These are phyloP conservation scores for Caenorhabditis sinica DNA, from an alignment of 2,888 invertebrate species.

Conservation along the genomic window DNA sequence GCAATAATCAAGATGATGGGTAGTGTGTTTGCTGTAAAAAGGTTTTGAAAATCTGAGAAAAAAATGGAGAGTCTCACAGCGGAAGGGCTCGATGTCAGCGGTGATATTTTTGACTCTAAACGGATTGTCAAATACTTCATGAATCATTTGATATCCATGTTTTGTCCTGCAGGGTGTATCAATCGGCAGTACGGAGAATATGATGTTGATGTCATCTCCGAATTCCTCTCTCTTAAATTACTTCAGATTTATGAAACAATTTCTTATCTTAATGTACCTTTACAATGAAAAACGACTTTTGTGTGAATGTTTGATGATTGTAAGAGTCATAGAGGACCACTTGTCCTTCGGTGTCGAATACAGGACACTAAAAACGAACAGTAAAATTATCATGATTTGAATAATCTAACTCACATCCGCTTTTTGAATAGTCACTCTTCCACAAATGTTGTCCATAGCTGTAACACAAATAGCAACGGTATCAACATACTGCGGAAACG, in stretches of 20 bases:
- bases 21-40: too few species aligned
- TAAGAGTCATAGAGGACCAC: slow-evolving; percentile 1
- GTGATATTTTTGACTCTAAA: neutral
- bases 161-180: neutral
- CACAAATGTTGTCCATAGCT: neutral
- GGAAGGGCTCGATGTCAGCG: neutral
- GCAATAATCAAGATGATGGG: too few species aligned
- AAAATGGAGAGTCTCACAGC: neutral
- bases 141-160: neutral
- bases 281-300: slow-evolving; percentile 4
- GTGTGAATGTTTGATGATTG: slow-evolving; percentile 9
- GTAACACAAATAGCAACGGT: neutral
- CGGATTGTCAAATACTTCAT: neutral
- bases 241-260: too few species aligned
- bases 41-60: neutral
- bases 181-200: slow-evolving; percentile 12
- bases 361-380: slow-evolving; percentile 16
- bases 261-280: too few species aligned
- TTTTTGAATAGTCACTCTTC: slow-evolving; percentile 10
- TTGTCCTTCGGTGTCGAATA: slow-evolving; percentile 28
- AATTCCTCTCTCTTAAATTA: slow-evolving; percentile 4
- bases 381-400: neutral
- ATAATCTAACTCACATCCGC: neutral
- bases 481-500: slow-evolving; percentile 9
- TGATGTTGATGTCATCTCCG: neutral